A percentile compares a stretch with the other conserved stretches of the same genome.
Evolutionary conservation across 2,888 invertebrate species (phyloP).

Genomic region (Achlya flavicornis): DNA sequence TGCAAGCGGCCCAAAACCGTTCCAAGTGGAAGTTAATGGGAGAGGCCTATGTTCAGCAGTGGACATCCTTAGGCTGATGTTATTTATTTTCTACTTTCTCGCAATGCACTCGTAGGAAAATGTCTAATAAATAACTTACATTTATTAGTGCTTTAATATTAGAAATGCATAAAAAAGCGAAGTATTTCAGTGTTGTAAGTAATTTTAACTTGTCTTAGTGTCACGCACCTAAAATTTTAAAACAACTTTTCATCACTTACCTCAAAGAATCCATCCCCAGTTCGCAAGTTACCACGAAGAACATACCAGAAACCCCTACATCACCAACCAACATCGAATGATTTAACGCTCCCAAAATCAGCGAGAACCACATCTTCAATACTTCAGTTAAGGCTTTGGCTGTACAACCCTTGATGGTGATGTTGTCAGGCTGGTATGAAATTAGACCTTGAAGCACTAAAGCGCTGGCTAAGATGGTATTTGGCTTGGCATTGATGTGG

Average conservation of each 20-base stretch:
- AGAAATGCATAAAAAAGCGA: not conserved
- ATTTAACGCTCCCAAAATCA: conserved; percentile 60
- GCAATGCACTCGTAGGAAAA: too few species aligned
- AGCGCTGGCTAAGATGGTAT: conserved; percentile 61
- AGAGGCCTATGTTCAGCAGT: too few species aligned
- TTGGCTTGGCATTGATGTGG: conserved; percentile 52
- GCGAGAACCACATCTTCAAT: conserved; percentile 60
- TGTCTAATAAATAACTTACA: not conserved
- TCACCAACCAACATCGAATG: conserved; percentile 61
- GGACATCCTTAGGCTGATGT: too few species aligned
- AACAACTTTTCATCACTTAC: conserved; percentile 37
- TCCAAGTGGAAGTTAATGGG: too few species aligned
- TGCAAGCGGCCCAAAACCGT: too few species aligned
- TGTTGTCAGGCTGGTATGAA: conserved; percentile 64
- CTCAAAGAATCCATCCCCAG: conserved; percentile 61
- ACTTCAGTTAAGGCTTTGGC: conserved; percentile 56
- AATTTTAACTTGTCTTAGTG: too few species aligned
- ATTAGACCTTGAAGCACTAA: conserved; percentile 68
- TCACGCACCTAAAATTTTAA: too few species aligned
- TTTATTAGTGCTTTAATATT: not conserved
- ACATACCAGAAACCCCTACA: conserved; percentile 51
- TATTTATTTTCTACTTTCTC: conserved; percentile 6
- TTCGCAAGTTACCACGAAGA: conserved; percentile 63
- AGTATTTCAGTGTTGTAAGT: too few species aligned
- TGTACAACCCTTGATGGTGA: conserved; percentile 50